These are phyloP conservation scores for Trinorchestia longiramus DNA, from an alignment of 1,140 invertebrate genomes.

Conservation along the genomic window DNA sequence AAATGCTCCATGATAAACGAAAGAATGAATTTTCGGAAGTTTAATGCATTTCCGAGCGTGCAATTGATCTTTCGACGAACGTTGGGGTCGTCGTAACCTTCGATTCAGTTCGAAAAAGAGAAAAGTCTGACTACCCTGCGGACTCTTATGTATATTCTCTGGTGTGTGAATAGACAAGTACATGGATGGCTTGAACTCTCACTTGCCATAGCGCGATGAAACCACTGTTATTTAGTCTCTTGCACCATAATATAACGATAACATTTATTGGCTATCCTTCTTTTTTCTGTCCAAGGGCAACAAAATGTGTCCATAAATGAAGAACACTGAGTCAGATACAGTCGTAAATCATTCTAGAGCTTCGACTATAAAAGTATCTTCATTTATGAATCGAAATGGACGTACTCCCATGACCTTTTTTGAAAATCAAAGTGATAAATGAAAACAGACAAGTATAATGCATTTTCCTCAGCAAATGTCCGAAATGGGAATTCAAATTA, in stretches of 20 bases:
- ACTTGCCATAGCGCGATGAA: neutral
- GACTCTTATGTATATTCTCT: neutral
- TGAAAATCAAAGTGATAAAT: neutral
- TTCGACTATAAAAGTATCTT: neutral
- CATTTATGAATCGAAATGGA: neutral
- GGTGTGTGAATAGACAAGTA: neutral
- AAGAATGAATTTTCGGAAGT: neutral
- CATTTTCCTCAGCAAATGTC: neutral
- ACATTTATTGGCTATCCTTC: neutral
- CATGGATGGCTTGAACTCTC: neutral
- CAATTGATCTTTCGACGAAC: neutral
- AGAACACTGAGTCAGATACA: neutral
- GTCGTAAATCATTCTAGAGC: neutral
- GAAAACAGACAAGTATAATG: neutral
- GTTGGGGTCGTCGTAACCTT: neutral
- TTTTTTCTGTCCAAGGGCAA: too few species aligned
- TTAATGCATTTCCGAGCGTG: neutral
- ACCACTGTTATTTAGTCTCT: neutral
- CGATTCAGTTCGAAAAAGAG: neutral
- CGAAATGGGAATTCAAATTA: neutral
- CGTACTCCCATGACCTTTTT: neutral
- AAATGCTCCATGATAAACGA: neutral
- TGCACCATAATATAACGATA: neutral
- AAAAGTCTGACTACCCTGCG: neutral
- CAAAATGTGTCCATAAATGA: neutral